These are phyloP conservation scores for Chrysogorgia sp. DNA, from an alignment of 92 coral and sea anemone genomes.

Conservation along the genomic window DNA sequence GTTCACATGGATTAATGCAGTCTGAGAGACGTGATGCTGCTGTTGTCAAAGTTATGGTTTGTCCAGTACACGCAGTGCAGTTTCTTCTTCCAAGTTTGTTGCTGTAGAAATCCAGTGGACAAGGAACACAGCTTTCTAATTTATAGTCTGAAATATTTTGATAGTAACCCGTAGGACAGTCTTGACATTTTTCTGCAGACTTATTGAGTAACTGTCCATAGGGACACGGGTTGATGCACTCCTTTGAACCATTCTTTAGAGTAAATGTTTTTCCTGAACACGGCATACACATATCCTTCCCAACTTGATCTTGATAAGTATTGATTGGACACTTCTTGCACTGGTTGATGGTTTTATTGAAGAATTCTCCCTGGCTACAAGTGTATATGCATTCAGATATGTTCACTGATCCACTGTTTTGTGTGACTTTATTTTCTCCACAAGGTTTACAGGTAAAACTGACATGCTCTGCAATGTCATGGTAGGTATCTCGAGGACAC, in stretches of 20 bases:
- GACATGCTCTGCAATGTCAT: constrained; percentile 25
- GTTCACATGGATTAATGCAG: constrained; percentile 16
- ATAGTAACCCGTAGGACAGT: constrained; percentile 6
- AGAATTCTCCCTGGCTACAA: constrained; percentile 25
- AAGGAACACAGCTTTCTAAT: neutral
- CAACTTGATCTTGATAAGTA: constrained; percentile 23
- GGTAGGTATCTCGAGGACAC: constrained; percentile 41
- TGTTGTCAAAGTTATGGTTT: neutral
- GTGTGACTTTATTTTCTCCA: constrained; percentile 33
- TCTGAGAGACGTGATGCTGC: constrained; percentile 8
- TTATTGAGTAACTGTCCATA: constrained; percentile 24
- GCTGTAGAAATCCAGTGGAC: constrained; percentile 19
- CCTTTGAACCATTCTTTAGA: neutral
- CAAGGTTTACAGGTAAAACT: constrained; percentile 30
- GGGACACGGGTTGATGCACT: constrained; percentile 13
- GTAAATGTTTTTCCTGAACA: constrained; percentile 36
- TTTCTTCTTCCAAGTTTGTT: constrained; percentile 11
- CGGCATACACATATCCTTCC: constrained; percentile 4
- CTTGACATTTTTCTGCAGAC: constrained; percentile 27
- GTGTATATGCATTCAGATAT: constrained; percentile 25
- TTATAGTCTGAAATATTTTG: constrained; percentile 11
- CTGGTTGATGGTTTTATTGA: neutral
- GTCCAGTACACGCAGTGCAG: constrained; percentile 14
- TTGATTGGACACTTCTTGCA: constrained; percentile 7
- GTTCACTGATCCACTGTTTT: constrained; percentile 1